Base-by-base conservation (phyloP, 1,140 invertebrate genomes). In the Bombus confusus region DNA sequence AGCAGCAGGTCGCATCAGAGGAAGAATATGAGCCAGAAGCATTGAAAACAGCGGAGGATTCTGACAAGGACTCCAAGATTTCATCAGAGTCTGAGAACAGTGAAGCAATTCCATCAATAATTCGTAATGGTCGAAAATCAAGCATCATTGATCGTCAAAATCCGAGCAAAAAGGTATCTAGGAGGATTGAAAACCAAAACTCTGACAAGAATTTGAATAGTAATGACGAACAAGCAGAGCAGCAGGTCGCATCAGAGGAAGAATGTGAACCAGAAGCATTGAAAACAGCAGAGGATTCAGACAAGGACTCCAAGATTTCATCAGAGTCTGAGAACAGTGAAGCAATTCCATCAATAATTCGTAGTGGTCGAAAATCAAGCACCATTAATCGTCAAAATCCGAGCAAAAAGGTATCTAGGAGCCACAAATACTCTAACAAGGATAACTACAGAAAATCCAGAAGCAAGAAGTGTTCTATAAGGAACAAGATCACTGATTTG, bases 131-230 rank as follows among this genome's bases (percentile, higher is more conserved):
- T n/a, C 52, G 68, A 3, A 39, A 73, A 59, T 62, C 77, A 3
- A 87, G 5, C 28, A 5, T 6, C 22, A 34, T 2, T 13, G 83
- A 80, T 31, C n/a, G 15, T 72, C 80, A 69, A 13, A 47, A 18
- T 47, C 57, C 15, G 10, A 85, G 34, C 12, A 88, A 86, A 25
- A 89, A 78, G 43, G n/a, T n/a, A n/a, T n/a, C n/a, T n/a, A n/a
- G n/a, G n/a, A n/a, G n/a, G n/a, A 88, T 71, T 0, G 92, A 94
- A 22, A 91, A 93, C 39, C 87, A 91, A 31, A 92, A 94, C 25
- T 74, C 91, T 10, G 87, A 93, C 13, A 92, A 93, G 47, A 92
- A 93, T 71, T 73, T 92, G 31, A 87, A 78, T 0, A 47, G 73
- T 0, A 59, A 72, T 1, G 28, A 2, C 15, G 34, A 75, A 10